Evolutionary conservation across 2,888 invertebrate species (phyloP), one percentile per base, ranked within the genome.

Genomic region (Heliconius sara): DNA sequence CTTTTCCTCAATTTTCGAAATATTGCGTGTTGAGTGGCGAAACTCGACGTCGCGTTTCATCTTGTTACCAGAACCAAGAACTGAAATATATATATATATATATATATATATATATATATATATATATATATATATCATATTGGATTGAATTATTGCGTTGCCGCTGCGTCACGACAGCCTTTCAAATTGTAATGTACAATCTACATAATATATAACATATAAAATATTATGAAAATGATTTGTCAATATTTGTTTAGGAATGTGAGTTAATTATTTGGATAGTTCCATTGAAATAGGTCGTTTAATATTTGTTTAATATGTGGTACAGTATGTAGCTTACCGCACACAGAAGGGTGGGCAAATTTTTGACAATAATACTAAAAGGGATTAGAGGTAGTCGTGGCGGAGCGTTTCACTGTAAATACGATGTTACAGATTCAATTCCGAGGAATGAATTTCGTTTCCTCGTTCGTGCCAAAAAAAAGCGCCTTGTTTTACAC

Each of bases 201-300:
- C 6, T 60, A 52, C 6, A 19, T 19, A 52, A 43, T 52, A 1
- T 60, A 43, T 72, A 30, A 65, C 30, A 43, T 57, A 27, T 66
- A 22, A 65, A 52, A 57, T 57, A 67, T 39, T 52, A 63, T 63
- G 60, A 63, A 74, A 63, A 30, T 39, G 9, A 74, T 74, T 74
- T 43, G 43, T 63, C 16, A 34, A 63, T 63, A 74, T 74, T 74
- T 39, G 16, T 25, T 34, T 25, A 25, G n/a, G 7, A 47, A 75
- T n/a, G 22, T 73, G 13, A n/a, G 22, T 22, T 57, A 22, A 71
- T 39, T 68, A 39, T 39, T 22, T 12, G 39, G 13, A 3, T 39
- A 39, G 10, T 67, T 34, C 22, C 39, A 39, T 67, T 67, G 34
- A 67, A 67, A 67, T 67, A 39, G 68, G 68, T 68, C 12, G 39